Evolutionary conservation across 2,113 vertebrate genomes (phyloP).

Genomic region (Carlito syrichta): DNA sequence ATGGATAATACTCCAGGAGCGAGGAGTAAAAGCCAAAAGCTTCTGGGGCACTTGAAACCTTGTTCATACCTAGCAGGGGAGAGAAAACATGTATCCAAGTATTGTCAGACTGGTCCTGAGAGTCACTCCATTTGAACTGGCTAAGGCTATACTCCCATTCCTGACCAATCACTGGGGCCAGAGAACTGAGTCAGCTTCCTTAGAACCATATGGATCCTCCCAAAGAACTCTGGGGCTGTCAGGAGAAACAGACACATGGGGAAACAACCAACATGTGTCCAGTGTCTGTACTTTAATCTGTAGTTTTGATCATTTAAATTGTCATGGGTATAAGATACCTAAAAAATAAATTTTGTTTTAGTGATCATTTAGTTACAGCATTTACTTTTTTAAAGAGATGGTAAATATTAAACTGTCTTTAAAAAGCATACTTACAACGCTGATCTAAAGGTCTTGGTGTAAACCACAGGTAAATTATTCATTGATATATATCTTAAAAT

Average conservation of each 20-base stretch:
- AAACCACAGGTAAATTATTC: not conserved
- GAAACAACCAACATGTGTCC: not conserved
- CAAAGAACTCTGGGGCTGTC: not conserved
- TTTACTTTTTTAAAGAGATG: not conserved
- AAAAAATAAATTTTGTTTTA: not conserved
- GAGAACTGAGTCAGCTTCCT: not conserved
- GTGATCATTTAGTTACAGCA: not conserved
- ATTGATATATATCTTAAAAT: not conserved
- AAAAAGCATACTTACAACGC: not conserved
- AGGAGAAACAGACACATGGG: not conserved
- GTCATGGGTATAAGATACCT: not conserved
- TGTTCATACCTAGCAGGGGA: not conserved
- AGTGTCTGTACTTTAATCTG: not conserved
- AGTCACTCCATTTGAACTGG: not conserved
- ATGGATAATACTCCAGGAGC: not conserved
- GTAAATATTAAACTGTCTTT: conserved; percentile 1
- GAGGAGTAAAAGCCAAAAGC: not conserved
- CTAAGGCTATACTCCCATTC: not conserved
- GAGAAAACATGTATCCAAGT: not conserved
- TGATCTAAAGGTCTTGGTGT: not conserved
- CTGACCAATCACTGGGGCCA: not conserved
- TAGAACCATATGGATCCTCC: not conserved
- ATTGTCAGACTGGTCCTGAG: not conserved
- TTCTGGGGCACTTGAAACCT: not conserved
- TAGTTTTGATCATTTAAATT: not conserved